phyloP scores from a whole-genome alignment of 2,797 vertebrate genomes.

The Peromyscus eremicus region DNA sequence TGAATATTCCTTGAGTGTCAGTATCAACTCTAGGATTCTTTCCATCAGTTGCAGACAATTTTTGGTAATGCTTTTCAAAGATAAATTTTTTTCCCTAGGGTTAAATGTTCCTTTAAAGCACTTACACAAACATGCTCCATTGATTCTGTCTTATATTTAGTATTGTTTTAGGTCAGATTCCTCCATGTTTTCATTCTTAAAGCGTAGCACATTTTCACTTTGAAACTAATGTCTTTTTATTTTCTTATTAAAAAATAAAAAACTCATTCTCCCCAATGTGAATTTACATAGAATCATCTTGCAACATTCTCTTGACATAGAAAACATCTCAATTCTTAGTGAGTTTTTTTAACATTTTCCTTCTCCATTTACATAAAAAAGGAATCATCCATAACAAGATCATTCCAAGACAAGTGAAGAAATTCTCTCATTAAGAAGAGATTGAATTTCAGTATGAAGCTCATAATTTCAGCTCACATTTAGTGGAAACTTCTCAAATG shows the following conservation, averaged over 20 bases:
- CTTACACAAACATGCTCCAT: background rate
- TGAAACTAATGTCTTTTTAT: constrained; percentile 8
- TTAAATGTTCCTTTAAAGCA: background rate
- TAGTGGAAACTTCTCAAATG: background rate
- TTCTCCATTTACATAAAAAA: background rate
- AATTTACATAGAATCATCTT: background rate
- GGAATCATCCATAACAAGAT: background rate
- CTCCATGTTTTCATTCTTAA: background rate
- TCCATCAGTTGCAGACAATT: background rate
- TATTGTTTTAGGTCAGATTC: background rate
- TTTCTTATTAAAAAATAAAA: constrained; percentile 13
- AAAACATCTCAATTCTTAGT: background rate
- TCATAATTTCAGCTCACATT: background rate
- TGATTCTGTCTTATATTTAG: background rate
- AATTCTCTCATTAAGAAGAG: background rate
- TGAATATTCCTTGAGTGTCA: background rate
- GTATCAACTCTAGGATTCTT: background rate
- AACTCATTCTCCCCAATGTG: background rate
- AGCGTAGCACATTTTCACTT: constrained; percentile 4
- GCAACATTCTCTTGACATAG: background rate
- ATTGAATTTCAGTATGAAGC: constrained; percentile 3
- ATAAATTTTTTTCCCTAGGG: background rate
- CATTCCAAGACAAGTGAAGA: background rate
- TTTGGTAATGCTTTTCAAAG: background rate
- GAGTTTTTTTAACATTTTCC: background rate